Evolutionary conservation across 2,888 invertebrate genomes (phyloP), one percentile per base, ranked within the genome.

Genomic region (Tetranychus truncatus): DNA sequence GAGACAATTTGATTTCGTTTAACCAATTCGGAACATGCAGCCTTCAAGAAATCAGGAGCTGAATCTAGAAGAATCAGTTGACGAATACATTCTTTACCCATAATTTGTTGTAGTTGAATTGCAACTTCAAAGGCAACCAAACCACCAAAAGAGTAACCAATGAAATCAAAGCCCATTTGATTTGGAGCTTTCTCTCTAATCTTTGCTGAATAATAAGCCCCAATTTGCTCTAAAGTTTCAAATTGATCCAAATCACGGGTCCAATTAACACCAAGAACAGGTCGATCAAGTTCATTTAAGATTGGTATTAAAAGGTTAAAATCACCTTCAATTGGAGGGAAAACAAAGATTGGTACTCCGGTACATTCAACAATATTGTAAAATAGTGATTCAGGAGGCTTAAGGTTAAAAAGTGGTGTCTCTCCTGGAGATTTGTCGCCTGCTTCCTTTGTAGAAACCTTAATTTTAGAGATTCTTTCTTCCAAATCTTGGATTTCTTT

Each of bases 91-190:
- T 45, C 20, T 7, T 21, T 15, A 21, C 45, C 45, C 79, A 55
- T 55, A 1, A 74, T 11, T 74, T 74, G 24, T 82, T 94, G 91
- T 75, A 96, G 84, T 82, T 91, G 90, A 46, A 90, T 84, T 44
- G 91, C 91, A 89, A 97, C 95, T 85, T 95, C 95, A 82, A 94
- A 91, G 44, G 74, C 95, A 67, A 97, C 90, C 79, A 90, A 88
- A 67, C 93, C 92, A 77, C 99, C 97, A 83, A 92, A 97, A 0
- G 96, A 97, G 84, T 99, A 97, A 1, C 96, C 97, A 72, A 91
- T 88, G 78, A 97, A 84, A 74, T 88, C 87, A 85, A 92, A 95
- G 3, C 95, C 94, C 78, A 92, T 91, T 76, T 85, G 83, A 66
- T 46, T 65, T 15, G 67, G 67, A 67, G 71, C n/a, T 45, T 67